These are phyloP conservation scores for Seriola dumerili DNA, from an alignment of 2,113 vertebrate species.

Conservation along the genomic window DNA sequence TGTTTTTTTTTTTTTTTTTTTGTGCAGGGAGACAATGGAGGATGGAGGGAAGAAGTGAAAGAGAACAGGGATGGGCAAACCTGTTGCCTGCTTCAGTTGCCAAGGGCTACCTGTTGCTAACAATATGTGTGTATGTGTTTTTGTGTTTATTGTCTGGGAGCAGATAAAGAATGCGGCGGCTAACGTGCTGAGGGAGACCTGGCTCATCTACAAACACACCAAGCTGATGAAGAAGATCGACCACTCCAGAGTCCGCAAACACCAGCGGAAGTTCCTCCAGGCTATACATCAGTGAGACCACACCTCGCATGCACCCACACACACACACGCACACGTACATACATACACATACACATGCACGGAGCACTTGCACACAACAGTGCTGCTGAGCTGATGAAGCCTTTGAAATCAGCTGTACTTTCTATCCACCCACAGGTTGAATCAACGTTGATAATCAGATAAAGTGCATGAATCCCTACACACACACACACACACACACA, in stretches of 20 bases:
- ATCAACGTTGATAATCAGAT: constrained; percentile 70
- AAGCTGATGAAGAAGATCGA: constrained; percentile 98
- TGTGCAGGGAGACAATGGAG: constrained; percentile 46
- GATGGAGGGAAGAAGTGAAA: constrained; percentile 27
- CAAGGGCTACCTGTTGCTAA: constrained; percentile 77
- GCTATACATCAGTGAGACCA: constrained; percentile 97
- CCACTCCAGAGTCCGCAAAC: constrained; percentile 96
- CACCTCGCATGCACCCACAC: constrained; percentile 33
- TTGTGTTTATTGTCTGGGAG: constrained; percentile 55
- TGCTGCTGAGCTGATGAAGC: constrained; percentile 38
- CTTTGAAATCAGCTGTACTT: constrained; percentile 70
- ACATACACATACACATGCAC: not conserved
- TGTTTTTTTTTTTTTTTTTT: constrained; percentile 7
- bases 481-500: constrained; percentile 43
- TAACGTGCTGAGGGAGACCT: constrained; percentile 96
- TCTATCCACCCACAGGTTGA: constrained; percentile 70
- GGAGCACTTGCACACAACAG: constrained; percentile 11
- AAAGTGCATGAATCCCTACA: constrained; percentile 58
- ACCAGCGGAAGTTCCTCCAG: constrained; percentile 98
- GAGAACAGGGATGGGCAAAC: constrained; percentile 44
- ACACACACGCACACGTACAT: constrained; percentile 16
- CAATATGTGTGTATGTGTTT: constrained; percentile 47
- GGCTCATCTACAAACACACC: constrained; percentile 99
- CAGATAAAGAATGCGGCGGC: constrained; percentile 98
- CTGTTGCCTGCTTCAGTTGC: constrained; percentile 65